phyloP scores from a whole-genome alignment of 2,113 vertebrate species.

The Falco punctatus region DNA sequence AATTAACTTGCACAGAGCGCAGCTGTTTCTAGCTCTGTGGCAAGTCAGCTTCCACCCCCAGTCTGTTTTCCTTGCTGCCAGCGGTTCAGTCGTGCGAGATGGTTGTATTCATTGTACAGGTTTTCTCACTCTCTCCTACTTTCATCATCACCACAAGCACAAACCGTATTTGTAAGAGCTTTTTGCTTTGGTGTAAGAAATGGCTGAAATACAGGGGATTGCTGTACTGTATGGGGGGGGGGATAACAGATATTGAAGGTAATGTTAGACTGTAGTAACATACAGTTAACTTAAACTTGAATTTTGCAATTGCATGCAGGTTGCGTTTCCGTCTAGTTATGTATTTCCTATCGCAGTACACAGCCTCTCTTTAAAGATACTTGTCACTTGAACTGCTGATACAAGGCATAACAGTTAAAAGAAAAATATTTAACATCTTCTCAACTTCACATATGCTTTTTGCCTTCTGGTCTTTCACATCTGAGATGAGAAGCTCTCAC shows the following conservation, averaged over 20 bases:
- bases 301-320: not conserved
- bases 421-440: slow-evolving; percentile 17
- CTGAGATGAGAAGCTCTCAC: slow-evolving; percentile 1
- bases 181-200: not conserved
- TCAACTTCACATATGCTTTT: slow-evolving; percentile 25
- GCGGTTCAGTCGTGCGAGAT: rapidly evolving
- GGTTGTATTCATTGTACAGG: too few relatives aligned
- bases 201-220: not conserved
- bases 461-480: slow-evolving; percentile 51
- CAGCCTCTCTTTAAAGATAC: not conserved
- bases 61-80: not conserved
- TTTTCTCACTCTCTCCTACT: not conserved
- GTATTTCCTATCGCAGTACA: not conserved
- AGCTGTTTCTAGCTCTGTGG: not conserved
- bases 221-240: too few relatives aligned
- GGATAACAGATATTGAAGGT: not conserved
- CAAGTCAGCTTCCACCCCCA: not conserved
- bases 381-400: not conserved
- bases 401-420: not conserved
- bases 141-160: not conserved
- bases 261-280: not conserved
- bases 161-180: not conserved
- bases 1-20: too few relatives aligned
- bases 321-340: not conserved
- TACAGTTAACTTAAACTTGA: not conserved